Percentiles rank a stretch among this genome's conserved stretches.
phyloP scores from a whole-genome alignment of 1,140 invertebrate species.

The Laodelphax striatellus region DNA sequence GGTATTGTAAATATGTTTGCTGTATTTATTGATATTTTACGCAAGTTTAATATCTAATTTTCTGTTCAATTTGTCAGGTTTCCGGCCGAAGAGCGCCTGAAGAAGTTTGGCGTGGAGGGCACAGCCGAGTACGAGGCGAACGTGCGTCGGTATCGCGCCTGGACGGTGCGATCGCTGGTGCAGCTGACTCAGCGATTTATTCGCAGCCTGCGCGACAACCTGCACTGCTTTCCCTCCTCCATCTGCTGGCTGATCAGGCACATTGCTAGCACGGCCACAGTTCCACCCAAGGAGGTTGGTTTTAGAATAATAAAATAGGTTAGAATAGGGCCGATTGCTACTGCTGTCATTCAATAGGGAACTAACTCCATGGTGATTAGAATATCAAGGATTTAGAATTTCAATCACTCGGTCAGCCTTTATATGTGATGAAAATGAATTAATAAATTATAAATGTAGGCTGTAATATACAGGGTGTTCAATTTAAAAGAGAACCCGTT shows the following conservation, averaged over 20 bases:
- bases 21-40: too few species aligned
- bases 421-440: too few species aligned
- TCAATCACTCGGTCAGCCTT: too few species aligned
- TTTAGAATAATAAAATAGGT: background rate
- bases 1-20: too few species aligned
- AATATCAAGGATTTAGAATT: too few species aligned
- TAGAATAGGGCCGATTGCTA: too few species aligned
- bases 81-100: slow-evolving; percentile 50
- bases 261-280: slow-evolving; percentile 51
- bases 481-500: too few species aligned
- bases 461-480: too few species aligned
- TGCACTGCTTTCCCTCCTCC: slow-evolving; percentile 84
- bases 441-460: too few species aligned
- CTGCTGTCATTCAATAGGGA: too few species aligned
- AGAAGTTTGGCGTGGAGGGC: slow-evolving; percentile 68
- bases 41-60: too few species aligned
- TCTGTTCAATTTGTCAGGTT: slow-evolving; percentile 38
- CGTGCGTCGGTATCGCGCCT: slow-evolving; percentile 60
- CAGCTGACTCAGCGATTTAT: slow-evolving; percentile 74
- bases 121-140: slow-evolving; percentile 56
- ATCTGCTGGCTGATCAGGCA: slow-evolving; percentile 66
- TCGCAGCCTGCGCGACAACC: slow-evolving; percentile 68
- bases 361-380: too few species aligned
- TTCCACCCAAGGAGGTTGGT: slow-evolving; percentile 54
- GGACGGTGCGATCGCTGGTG: slow-evolving; percentile 70